Percentiles rank a stretch among this genome's conserved stretches.
phyloP scores from a whole-genome alignment of 1,140 invertebrate species.

The Ceratosolen solmsi region DNA sequence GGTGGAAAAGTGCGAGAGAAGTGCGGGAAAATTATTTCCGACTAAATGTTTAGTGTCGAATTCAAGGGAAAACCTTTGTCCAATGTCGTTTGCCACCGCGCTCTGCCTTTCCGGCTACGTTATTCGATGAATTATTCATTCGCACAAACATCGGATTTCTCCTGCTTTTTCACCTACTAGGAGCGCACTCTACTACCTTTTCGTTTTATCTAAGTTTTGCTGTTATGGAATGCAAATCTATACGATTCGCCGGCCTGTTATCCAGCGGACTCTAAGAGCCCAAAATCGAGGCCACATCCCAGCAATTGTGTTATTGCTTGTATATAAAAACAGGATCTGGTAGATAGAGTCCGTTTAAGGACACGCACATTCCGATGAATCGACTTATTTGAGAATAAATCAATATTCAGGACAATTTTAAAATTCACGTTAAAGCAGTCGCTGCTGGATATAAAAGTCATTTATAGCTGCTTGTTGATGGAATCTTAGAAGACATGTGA shows the following conservation, averaged over 20 bases:
- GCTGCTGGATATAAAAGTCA: too few relatives aligned
- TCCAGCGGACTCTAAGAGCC: neutral
- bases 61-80: neutral
- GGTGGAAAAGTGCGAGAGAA: conserved; percentile 27
- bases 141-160: neutral
- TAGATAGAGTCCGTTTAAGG: neutral
- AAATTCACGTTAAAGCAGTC: too few relatives aligned
- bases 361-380: neutral
- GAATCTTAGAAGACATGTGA: too few relatives aligned
- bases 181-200: neutral
- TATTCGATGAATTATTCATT: conserved; percentile 40
- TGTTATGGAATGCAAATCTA: conserved; percentile 19
- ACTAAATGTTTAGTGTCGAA: conserved; percentile 49
- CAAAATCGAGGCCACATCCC: neutral
- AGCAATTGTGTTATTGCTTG: neutral
- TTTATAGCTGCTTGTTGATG: too few relatives aligned
- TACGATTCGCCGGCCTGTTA: neutral
- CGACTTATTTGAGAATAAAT: too few relatives aligned
- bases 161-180: conserved; percentile 11
- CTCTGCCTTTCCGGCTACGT: conserved; percentile 10
- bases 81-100: neutral
- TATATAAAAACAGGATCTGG: neutral
- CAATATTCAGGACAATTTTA: too few relatives aligned
- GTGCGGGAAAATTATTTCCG: conserved; percentile 42
- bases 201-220: neutral